phyloP scores from a whole-genome alignment of 1,140 invertebrate species.

The Glossosoma conforme region DNA sequence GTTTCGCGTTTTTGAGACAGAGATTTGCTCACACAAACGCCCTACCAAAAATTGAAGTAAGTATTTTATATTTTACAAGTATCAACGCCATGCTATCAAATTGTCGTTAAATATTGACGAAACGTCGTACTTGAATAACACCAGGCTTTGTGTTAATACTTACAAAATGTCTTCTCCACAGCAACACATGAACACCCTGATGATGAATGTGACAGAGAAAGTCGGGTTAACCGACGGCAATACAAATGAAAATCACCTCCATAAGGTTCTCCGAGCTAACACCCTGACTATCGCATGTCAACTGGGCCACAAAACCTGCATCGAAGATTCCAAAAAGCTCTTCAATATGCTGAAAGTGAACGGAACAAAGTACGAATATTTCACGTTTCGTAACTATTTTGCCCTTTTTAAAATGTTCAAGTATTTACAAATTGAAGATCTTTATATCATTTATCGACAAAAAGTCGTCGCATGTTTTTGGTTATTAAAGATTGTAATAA shows the following conservation, averaged over 20 bases:
- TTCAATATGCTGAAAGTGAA: slow-evolving; percentile 46
- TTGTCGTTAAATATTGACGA: no score
- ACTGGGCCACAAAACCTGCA: slow-evolving; percentile 49
- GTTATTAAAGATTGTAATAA: no score
- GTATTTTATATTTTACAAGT: not conserved
- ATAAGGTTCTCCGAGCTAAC: slow-evolving; percentile 45
- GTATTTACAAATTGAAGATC: no score
- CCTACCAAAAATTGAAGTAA: slow-evolving; percentile 7
- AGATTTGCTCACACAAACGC: slow-evolving; percentile 35
- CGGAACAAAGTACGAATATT: slow-evolving; percentile 18
- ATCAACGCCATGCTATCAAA: not conserved
- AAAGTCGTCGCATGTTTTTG: no score
- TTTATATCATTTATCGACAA: no score
- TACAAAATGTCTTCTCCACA: slow-evolving; percentile 48
- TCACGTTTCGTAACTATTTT: no score
- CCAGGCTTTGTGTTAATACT: no score
- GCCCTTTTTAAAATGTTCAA: no score
- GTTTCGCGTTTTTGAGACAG: slow-evolving; percentile 44
- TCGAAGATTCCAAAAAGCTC: slow-evolving; percentile 43
- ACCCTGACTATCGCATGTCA: slow-evolving; percentile 53
- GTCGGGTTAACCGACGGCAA: slow-evolving; percentile 40
- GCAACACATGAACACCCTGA: slow-evolving; percentile 45
- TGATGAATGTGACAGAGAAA: slow-evolving; percentile 40
- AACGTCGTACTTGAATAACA: no score
- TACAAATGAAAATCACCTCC: slow-evolving; percentile 41